Evolutionary conservation across 2,113 vertebrate genomes (phyloP).

Genomic region (Illadopsis cleaveri): DNA sequence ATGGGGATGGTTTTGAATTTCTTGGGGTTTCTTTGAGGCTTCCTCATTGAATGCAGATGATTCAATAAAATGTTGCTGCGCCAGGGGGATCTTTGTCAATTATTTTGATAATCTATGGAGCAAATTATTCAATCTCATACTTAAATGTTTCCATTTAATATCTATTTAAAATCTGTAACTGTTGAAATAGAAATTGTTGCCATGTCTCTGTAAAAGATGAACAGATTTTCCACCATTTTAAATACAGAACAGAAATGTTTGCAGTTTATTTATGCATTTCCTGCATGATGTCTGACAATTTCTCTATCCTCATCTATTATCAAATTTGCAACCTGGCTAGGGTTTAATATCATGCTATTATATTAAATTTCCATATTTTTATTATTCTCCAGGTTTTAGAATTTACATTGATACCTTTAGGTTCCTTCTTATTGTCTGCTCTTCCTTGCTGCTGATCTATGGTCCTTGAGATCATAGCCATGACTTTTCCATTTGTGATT

Average conservation of each 20-base stretch:
- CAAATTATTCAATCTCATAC: not conserved
- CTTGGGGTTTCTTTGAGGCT: not conserved
- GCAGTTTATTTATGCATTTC: not conserved
- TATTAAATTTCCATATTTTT: not conserved
- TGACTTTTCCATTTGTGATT: not conserved
- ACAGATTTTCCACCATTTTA: not conserved
- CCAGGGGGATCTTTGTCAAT: not conserved
- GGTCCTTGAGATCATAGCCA: not conserved
- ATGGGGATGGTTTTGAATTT: not conserved
- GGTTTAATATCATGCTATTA: not conserved
- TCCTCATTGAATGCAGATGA: not conserved
- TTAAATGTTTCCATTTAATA: not conserved
- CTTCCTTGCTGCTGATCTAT: not conserved
- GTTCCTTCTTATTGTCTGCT: not conserved
- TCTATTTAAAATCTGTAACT: not conserved
- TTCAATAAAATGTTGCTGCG: not conserved
- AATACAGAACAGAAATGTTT: not conserved
- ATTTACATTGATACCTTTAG: not conserved
- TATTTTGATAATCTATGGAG: not conserved
- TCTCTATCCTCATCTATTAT: not conserved
- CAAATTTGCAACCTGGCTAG: not conserved
- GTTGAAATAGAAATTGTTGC: not conserved
- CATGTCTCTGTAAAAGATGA: not conserved
- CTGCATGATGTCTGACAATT: not conserved
- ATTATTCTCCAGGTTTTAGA: not conserved